These are phyloP conservation scores for Pyrrhosoma nymphula DNA, from an alignment of 2,888 invertebrate species.

Conservation along the genomic window DNA sequence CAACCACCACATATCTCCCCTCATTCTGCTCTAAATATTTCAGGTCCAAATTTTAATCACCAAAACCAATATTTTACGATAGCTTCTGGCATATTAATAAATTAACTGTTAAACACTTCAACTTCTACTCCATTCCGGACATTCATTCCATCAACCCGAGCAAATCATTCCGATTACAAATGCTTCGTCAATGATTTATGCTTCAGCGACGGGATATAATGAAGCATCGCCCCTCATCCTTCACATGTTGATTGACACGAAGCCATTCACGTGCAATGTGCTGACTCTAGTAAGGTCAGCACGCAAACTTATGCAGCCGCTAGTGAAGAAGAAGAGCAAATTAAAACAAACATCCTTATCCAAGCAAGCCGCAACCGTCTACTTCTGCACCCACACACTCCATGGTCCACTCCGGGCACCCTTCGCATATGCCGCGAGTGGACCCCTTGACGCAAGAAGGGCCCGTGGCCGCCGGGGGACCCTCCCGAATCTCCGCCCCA, in stretches of 20 bases:
- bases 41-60: no score
- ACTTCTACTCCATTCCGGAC: background rate
- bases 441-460: background rate
- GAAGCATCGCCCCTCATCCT: background rate
- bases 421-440: background rate
- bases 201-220: background rate
- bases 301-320: background rate
- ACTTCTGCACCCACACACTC: background rate
- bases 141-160: no score
- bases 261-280: background rate
- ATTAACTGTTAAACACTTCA: no score
- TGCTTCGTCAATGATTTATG: background rate
- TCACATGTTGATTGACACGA: background rate
- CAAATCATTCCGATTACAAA: no score
- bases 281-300: background rate
- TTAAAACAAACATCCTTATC: background rate
- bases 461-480: background rate
- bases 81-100: no score
- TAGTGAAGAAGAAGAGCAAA: background rate
- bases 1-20: no score
- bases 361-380: background rate
- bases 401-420: background rate
- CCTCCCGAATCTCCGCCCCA: constrained; percentile 17
- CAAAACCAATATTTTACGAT: no score
- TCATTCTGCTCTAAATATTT: no score